A percentile compares a stretch with the other conserved stretches of the same genome.
Evolutionary conservation across 2,113 vertebrate species (phyloP).

Genomic region (Fulmarus glacialis): DNA sequence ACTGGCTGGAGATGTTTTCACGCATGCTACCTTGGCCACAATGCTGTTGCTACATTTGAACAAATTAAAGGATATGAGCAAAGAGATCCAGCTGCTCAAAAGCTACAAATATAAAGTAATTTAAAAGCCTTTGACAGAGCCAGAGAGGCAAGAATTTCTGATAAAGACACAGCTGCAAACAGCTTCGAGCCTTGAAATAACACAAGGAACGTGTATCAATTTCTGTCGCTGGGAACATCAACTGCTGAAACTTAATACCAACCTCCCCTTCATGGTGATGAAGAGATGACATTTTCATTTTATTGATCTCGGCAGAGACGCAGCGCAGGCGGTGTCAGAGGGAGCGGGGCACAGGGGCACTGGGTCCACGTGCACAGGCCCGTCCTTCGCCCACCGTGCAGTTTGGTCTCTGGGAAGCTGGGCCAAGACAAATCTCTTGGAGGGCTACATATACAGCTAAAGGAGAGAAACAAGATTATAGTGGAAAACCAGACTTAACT

Average conservation of each 20-base stretch:
- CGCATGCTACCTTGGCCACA: background rate
- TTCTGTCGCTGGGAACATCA: slow-evolving; percentile 39
- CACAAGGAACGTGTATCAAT: slow-evolving; percentile 51
- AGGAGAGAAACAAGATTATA: background rate
- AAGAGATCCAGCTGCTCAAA: slow-evolving; percentile 50
- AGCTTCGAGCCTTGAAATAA: slow-evolving; percentile 63
- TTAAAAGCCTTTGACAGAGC: slow-evolving; percentile 55
- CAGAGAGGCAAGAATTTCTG: slow-evolving; percentile 57
- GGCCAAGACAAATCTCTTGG: background rate
- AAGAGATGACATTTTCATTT: slow-evolving; percentile 58
- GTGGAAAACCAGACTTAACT: background rate
- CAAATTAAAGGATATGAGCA: slow-evolving; percentile 53
- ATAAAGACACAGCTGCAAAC: slow-evolving; percentile 61
- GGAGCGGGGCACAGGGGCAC: background rate
- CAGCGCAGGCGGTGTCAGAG: background rate
- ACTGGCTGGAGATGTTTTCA: background rate
- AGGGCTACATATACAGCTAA: background rate
- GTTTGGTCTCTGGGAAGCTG: background rate
- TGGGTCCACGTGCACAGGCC: accelerated
- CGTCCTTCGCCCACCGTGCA: accelerated
- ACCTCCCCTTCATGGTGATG: background rate
- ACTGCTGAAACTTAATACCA: slow-evolving; percentile 56
- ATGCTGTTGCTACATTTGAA: background rate
- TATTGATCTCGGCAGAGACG: background rate
- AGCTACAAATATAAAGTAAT: slow-evolving; percentile 62